Base-by-base conservation (phyloP, 2,888 invertebrate genomes). In the Agrypnus murinus region DNA sequence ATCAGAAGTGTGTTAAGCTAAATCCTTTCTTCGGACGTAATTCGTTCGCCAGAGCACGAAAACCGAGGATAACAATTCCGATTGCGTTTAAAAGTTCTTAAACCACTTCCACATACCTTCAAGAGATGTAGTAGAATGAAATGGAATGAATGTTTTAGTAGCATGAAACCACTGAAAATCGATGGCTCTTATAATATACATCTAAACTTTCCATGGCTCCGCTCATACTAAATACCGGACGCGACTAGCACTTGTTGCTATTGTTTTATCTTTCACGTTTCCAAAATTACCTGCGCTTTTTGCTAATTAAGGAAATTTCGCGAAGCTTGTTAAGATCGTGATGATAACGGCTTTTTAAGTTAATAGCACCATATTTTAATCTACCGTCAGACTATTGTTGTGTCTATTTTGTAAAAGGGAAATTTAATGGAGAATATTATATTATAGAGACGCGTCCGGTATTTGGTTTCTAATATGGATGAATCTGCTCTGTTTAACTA, bases 191-290 rank as follows among this genome's bases (percentile, higher is more conserved):
- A 31, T 48, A 5, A 12, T 53, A n/a, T n/a, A 25, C 25, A 5
- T 38, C 58, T 58, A 58, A n/a, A 62, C 68, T 69, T 68, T 71
- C 59, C 68, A 53, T 58, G 60, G 53, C 40, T 66, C 74, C 74
- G 74, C 74, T 74, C 70, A 53, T 40, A 31, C 15, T 48, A 71
- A 65, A 69, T 65, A 65, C 72, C 55, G 74, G 58, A 64, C 68
- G 46, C 64, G 62, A 71, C 46, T 69, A 65, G 17, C 60, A 74
- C 74, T 74, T 74, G 74, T 74, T 74, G 74, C 74, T 74, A 65
- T 59, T 65, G 50, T 69, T 38, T 50, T 57, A 65, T 65, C 55
- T 43, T 4, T 15, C 15, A 43, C 43, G 55, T 62, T 53, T 31
- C 53, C 25, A 46, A 32, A 63, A 46, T 68, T 63, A 43, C 55